Base-by-base conservation (phyloP, 2,888 invertebrate genomes). In the Phengaris alcon region DNA sequence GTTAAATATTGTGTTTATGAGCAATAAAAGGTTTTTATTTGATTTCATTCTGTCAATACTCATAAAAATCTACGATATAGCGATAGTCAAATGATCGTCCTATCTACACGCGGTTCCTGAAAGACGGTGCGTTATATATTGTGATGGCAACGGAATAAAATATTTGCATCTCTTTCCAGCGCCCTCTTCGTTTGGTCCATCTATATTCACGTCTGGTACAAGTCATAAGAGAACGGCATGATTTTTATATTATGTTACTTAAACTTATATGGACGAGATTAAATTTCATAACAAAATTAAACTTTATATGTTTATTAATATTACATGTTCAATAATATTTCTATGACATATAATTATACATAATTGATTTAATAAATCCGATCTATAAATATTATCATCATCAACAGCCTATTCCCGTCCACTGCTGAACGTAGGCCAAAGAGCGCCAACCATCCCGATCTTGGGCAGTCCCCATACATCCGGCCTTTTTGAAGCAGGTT, bases 161-260 rank as follows among this genome's bases (percentile, higher is more conserved):
- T 87, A 81, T 82, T 77, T 78, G 81, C 79, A 78, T 89, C 89
- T 82, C 85, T 79, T 79, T 89, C 84, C 77, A 75, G 76, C 87
- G 75, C 79, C 57, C 77, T 82, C 79, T 84, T 85, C 86, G 82
- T 85, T 84, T 84, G 84, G 82, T 85, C 81, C 86, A 83, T 81
- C 83, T 84, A 84, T 83, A 83, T 82, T 78, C 76, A 76, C 48
- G 80, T 64, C 9, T 84, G 87, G 86, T 22, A 6, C 70, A 51
- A 70, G 70, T 70, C 51, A 70, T 12, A 51, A 51, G 51, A 51
- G 22, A 70, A 70, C 3, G 35, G 12, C 70, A 15, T 5, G 0
- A 51, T 15, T 48, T 15, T 69, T 8, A 48, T 69, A 48, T 7
- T n/a, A 7, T 46, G 3, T 57, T 48, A 48, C 48, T 6, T 8